These are phyloP conservation scores for Calephelis perditalis DNA, from an alignment of 2,888 invertebrate genomes.

Conservation along the genomic window DNA sequence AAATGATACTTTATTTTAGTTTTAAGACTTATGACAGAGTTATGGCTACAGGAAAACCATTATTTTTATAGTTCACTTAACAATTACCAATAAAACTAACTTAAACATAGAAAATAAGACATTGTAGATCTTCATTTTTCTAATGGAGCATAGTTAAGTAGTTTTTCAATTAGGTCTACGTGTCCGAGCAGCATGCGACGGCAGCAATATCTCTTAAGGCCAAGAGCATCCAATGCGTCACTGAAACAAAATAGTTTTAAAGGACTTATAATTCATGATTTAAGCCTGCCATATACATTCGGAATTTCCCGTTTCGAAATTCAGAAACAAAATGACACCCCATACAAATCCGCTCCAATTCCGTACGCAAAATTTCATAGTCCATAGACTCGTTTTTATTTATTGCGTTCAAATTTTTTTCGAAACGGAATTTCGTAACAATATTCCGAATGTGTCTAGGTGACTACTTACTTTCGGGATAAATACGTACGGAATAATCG, in stretches of 20 bases:
- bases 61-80: background rate
- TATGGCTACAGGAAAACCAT: background rate
- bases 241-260: constrained; percentile 61
- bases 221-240: constrained; percentile 97
- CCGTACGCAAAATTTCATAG: too few species aligned
- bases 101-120: background rate
- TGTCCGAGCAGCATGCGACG: constrained; percentile 98
- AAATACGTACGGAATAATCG: too few species aligned
- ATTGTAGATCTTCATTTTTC: constrained; percentile 84
- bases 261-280: background rate
- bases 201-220: constrained; percentile 97
- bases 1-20: constrained; percentile 1
- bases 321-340: background rate
- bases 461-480: too few species aligned
- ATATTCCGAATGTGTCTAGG: too few species aligned
- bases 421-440: too few species aligned
- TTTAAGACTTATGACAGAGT: background rate
- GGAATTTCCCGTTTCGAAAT: too few species aligned
- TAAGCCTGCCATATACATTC: background rate
- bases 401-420: too few species aligned
- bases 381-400: too few species aligned
- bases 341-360: too few species aligned
- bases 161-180: constrained; percentile 99
- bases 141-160: constrained; percentile 98
- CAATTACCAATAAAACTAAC: constrained; percentile 4